Evolutionary conservation across 2,113 vertebrate genomes (phyloP), one percentile per base, ranked within the genome.

Genomic region (Zootoca vivipara): DNA sequence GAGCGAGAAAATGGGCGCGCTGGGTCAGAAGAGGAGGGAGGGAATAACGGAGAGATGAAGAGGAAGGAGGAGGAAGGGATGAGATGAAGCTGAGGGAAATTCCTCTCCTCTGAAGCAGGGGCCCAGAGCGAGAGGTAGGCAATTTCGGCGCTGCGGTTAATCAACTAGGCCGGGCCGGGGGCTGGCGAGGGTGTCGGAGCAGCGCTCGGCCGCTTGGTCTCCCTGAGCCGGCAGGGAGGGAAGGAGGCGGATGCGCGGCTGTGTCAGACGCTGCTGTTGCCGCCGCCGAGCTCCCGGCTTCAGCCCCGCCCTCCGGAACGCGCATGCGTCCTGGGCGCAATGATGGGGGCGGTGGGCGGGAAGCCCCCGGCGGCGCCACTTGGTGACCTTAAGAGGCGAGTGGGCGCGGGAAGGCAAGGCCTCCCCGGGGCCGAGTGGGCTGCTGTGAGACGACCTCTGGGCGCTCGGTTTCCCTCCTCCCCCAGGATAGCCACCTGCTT

Each of bases 21-120:
- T 0, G 30, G 38, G 3, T 15, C 13, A 16, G 5, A 6, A 3
- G 7, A 3, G 69, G 15, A 15, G 2, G 16, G 16, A 46, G 15
- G 12, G 9, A 30, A 38, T 7, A 52, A 9, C 12, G n/a, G 52
- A 24, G 26, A 13, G 26, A 67, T 18, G 75, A 33, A 28, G 20
- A 1, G 5, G 8, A 15, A 12, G 7, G 46, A 7, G 30, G 5
- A 7, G 56, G 5, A 10, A 8, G 6, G 5, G 56, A 24, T 56
- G 0, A 67, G 18, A 40, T 8, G 56, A n/a, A 33, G 5, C 40
- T 35, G 62, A 38, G 58, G 67, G 28, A 24, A 30, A 69, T 26
- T 0, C 30, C n/a, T 12, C 20, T 35, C 22, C 75, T 38, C 38
- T 18, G 46, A 56, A 16, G 1, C 26, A 46, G 42, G 18, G n/a